Base-by-base conservation (phyloP, 2,797 vertebrate species). In the Cynodonichthys magdalenae region DNA sequence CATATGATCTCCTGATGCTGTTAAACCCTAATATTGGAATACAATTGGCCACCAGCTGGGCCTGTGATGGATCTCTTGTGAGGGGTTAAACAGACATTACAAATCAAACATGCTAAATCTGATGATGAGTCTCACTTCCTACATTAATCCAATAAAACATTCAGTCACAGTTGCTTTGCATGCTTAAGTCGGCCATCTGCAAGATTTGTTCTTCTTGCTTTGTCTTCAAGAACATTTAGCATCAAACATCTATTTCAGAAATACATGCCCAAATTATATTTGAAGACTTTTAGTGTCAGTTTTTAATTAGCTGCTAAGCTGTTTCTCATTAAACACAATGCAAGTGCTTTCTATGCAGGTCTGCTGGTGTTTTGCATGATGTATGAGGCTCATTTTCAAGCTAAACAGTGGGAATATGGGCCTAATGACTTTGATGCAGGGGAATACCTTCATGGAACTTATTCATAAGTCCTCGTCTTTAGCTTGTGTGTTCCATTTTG, bases 361-460 rank as follows among this genome's bases (percentile, higher is more conserved):
- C 68, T 71, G 57, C 58, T 63, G 62, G 24, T 49, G 59, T 59
- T 59, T 69, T 65, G 56, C 53, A 65, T 85, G 82, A 85, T 90
- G 71, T 70, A 87, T 81, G 79, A 81, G 78, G 61, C 78, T 84
- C 73, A 84, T 84, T 85, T 87, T 36, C 53, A 73, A 69, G 60
- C 53, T 50, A 63, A 75, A 81, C 80, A 84, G 66, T 60, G 64
- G 77, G 64, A 83, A 66, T 79, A 53, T 54, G 28, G 1, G 39
- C 61, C 66, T 75, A 74, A 84, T 84, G 69, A 47, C 51, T 54
- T 47, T 58, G 53, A 71, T 73, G 53, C n/a, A 5, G 17, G 71
- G 59, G 53, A 83, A 77, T 80, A 75, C 77, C 71, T 72, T 57
- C 34, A 51, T 50, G 20, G 59, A 72, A 45, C 20, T 51, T 27